Evolutionary conservation across 2,113 vertebrate species (phyloP), one percentile per base, ranked within the genome.

Genomic region (Aldabrachelys gigantea): DNA sequence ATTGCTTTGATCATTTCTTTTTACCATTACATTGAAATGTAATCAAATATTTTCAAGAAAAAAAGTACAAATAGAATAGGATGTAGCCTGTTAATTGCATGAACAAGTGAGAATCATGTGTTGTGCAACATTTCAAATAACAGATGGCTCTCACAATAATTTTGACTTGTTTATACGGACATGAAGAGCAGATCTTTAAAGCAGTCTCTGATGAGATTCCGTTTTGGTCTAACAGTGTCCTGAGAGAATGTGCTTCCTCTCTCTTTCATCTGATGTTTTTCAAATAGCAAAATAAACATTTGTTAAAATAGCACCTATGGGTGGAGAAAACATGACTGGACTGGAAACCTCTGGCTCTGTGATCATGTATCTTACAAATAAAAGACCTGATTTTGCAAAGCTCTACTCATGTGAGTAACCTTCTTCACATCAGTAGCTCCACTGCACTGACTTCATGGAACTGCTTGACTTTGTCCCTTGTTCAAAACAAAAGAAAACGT

Each of bases 261-360:
- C 17, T 90, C 65, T 91, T 72, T 72, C 35, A 10, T 92, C 84
- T 81, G 83, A 90, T 57, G 85, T 90, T 57, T 59, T 69, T 52
- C 86, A 91, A 92, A 53, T 84, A 54, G 54, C 82, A 91, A 94
- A 78, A 87, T 94, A 93, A 82, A 76, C 65, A 91, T 95, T 94
- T 94, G 75, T 87, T 94, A 95, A 91, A 92, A 93, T 90, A 75
- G 72, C 86, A 47, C 47, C 53, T 92, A 47, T 24, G 69, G 79
- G 87, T 80, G 62, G 80, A 78, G 84, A 79, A 82, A 89, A 91
- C 88, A n/a, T 72, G 76, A 69, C 80, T 94, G 90, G 47, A 56
- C 27, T 31, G 49, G 91, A 75, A 93, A n/a, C 53, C 82, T 94
- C 41, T 87, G 21, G 80, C 8, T 59, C 57, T 35, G 13, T 13